Evolutionary conservation across 2,888 invertebrate species (phyloP).

Genomic region (Agrochola litura): DNA sequence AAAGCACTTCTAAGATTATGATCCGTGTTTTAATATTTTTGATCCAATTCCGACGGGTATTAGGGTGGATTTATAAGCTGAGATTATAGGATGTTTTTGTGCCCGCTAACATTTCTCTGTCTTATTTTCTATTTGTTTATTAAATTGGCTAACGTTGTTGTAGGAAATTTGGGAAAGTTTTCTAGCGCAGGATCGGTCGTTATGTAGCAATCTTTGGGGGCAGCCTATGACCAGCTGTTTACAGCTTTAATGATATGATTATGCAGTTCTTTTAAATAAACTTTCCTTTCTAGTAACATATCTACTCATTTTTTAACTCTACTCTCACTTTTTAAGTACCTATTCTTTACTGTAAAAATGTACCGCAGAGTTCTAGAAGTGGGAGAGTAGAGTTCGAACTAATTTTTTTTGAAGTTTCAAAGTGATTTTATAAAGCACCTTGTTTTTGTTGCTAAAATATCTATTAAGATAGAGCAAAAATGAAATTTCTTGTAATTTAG

Average conservation of each 20-base stretch:
- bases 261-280: too few species aligned
- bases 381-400: background rate
- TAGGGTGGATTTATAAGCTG: slow-evolving; percentile 9
- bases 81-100: slow-evolving; percentile 25
- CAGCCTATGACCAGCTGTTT: background rate
- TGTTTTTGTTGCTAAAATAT: background rate
- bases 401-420: background rate
- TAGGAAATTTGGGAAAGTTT: background rate
- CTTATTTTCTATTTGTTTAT: background rate
- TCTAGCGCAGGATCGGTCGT: background rate
- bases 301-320: too few species aligned
- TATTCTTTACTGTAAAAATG: background rate
- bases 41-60: slow-evolving; percentile 23
- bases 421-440: background rate
- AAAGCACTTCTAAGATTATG: slow-evolving; percentile 7
- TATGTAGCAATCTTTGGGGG: background rate
- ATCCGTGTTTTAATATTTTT: slow-evolving; percentile 19
- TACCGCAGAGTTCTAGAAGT: background rate
- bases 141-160: background rate
- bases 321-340: background rate
- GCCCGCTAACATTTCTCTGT: background rate
- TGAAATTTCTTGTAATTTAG: too few species aligned
- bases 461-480: background rate
- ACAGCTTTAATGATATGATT: background rate
- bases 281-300: background rate